Evolutionary conservation across 2,797 vertebrate species (phyloP), one percentile per base, ranked within the genome.

Genomic region (Rhabdomys pumilio): DNA sequence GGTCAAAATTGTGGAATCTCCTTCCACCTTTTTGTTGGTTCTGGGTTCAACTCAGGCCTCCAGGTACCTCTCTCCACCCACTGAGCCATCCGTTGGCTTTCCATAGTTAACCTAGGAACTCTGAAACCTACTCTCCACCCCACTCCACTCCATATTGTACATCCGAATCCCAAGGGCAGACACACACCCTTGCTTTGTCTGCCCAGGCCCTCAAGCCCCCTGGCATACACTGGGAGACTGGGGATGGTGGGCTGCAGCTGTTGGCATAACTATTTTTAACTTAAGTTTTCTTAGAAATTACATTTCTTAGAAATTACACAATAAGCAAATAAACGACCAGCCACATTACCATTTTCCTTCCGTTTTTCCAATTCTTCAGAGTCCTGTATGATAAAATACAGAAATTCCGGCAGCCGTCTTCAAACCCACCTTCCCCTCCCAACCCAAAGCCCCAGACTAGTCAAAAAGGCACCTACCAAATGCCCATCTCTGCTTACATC

Each of bases 221-320:
- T 11, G 14, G 57, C 53, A 19, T 2, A 59, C 38, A 50, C 4
- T 12, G 5, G 38, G 57, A 86, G 9, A 11, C 10, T 2, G 2
- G 20, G 53, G 15, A 22, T 34, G 65, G 50, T 34, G 31, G 7
- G n/a, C 10, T 80, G 31, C 26, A 86, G 69, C 80, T 67, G 8
- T 90, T 79, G 38, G 38, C 38, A 15, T 31, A 8, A 20, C 17
- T 41, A 1, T 50, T 89, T 41, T 67, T 83, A 67, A 31, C n/a
- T 50, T 63, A n/a, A 12, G 20, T 65, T 19, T 81, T 95, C 75
- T 72, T 69, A n/a, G 47, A 73, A 31, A 55, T 86, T 24, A 69
- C 82, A 85, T 11, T 81, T 95, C 80, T 69, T 69, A 24, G 63
- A 73, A 41, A 86, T 86, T n/a, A 53, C 61, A 85, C 61, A 24